phyloP scores from a whole-genome alignment of 37 sponge, comb jelly and placozoan species.

The Crambe crambe region DNA sequence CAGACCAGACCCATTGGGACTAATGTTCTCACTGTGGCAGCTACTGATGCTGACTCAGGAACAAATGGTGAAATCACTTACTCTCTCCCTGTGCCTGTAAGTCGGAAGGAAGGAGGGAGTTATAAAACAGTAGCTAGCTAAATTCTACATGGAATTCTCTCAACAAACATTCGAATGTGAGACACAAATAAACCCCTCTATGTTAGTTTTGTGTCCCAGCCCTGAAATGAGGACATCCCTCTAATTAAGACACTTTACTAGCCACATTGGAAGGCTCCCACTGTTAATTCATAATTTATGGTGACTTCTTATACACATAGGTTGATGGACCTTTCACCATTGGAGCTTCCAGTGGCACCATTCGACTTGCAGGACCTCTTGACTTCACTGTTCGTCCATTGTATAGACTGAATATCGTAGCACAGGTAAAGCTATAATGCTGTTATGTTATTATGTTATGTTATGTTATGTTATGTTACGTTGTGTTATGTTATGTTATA shows the following conservation, averaged over 20 bases:
- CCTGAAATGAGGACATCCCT: too few relatives aligned
- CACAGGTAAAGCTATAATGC: conserved; percentile 2
- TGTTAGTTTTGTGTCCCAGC: too few relatives aligned
- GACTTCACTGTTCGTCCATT: neutral
- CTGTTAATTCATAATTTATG: neutral
- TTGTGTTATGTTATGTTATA: neutral
- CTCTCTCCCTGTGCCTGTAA: neutral
- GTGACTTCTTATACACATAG: neutral
- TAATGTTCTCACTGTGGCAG: neutral
- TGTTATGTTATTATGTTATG: neutral
- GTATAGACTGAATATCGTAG: conserved; percentile 1
- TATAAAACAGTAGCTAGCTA: too few relatives aligned
- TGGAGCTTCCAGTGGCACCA: neutral
- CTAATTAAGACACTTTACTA: too few relatives aligned
- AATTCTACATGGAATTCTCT: too few relatives aligned
- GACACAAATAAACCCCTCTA: too few relatives aligned
- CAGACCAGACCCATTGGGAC: neutral
- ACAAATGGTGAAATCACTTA: conserved; percentile 4
- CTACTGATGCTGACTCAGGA: conserved; percentile 3
- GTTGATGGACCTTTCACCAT: conserved; percentile 2
- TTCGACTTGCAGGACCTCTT: neutral
- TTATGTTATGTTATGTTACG: neutral
- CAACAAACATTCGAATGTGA: too few relatives aligned
- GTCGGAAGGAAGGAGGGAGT: too few relatives aligned
- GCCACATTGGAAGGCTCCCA: too few relatives aligned